Base-by-base conservation (phyloP, 1,140 invertebrate species). In the Melipona quadrifasciata region DNA sequence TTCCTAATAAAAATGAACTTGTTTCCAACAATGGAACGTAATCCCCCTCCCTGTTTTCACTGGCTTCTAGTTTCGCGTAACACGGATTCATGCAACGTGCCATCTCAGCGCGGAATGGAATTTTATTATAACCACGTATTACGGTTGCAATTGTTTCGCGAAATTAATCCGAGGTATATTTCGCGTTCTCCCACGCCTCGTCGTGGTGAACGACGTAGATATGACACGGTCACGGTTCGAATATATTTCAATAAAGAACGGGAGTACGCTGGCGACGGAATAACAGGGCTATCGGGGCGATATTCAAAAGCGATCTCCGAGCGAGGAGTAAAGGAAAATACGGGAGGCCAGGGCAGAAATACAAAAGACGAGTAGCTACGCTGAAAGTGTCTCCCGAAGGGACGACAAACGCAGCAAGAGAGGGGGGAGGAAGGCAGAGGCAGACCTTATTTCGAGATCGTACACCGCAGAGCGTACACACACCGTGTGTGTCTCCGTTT, bases 211-310 rank as follows among this genome's bases (percentile, higher is more conserved):
- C 11, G 19, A 21, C 39, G 6, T 19, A 47, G n/a, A 16, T 81
- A 39, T 16, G 24, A 39, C 47, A n/a, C 19, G 68, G 2, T n/a
- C 47, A 47, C 34, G 24, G 76, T 89, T 84, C 72, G 73, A 87
- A 75, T 87, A 75, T 87, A 83, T 87, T 89, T 80, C 82, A 64
- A 80, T 80, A 78, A 78, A 84, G 76, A 72, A 84, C n/a, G 55
- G 39, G 64, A 72, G 57, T 65, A 27, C 19, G 55, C 55, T 61
- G 34, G 79, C 58, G 57, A 68, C 34, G 47, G 51, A 65, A 77
- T 39, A 27, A 19, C 27, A n/a, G 19, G 31, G 67, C 39, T 84
- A 80, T 72, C 68, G 77, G 58, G 2, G 34, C 70, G 77, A 80
- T 84, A 84, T 73, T 72, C 57, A 80, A 73, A 84, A 80, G 57